Percentiles rank a stretch among this genome's conserved stretches.
Evolutionary conservation across 2,113 vertebrate species (phyloP).

Genomic region (Oenanthe melanoleuca): DNA sequence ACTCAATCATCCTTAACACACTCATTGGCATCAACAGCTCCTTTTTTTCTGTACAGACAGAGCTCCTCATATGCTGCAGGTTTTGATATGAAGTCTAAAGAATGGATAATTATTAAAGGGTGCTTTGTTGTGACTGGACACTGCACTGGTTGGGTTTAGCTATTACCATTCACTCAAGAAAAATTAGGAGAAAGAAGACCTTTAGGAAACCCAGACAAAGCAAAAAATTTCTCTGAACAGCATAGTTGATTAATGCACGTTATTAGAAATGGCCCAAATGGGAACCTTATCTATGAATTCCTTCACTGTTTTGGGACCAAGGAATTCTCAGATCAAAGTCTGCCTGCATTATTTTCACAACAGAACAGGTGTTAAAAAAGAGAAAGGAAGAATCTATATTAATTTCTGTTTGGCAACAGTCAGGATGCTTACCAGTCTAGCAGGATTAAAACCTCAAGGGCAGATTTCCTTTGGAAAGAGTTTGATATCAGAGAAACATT

Average conservation of each 20-base stretch:
- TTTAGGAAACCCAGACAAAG: conserved; percentile 19
- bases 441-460: not conserved
- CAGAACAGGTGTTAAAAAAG: not conserved
- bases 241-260: not conserved
- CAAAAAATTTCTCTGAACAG: not conserved
- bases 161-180: not conserved
- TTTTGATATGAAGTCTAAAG: conserved; percentile 39
- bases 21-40: conserved; percentile 43
- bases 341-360: not conserved
- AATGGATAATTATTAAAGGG: conserved; percentile 25
- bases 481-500: not conserved
- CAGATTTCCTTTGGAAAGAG: not conserved
- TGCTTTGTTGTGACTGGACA: not conserved
- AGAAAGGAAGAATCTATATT: not conserved
- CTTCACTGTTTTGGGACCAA: not conserved
- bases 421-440: not conserved
- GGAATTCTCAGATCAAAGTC: conserved; percentile 19
- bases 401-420: not conserved
- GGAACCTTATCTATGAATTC: conserved; percentile 17
- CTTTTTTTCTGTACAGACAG: conserved; percentile 45
- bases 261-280: conserved; percentile 13
- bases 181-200: not conserved
- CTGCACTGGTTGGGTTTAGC: not conserved
- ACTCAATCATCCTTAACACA: conserved; percentile 75
- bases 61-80: conserved; percentile 26